phyloP scores from a whole-genome alignment of 1,140 invertebrate genomes.

The Heliconius nattereri region DNA sequence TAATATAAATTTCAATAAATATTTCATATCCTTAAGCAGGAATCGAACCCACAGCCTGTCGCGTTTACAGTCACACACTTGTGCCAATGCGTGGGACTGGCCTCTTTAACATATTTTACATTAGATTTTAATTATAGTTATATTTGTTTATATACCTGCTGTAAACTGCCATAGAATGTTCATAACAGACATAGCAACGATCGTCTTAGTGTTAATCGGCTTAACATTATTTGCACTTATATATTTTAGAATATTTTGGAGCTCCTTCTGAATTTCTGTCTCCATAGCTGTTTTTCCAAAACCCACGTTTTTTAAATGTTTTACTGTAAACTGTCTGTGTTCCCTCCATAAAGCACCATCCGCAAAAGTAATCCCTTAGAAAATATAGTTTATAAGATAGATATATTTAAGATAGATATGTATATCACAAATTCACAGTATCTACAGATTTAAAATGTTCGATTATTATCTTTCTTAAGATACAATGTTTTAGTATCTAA shows the following conservation, averaged over 20 bases:
- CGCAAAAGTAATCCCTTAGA: slow-evolving; percentile 86
- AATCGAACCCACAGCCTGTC: no score
- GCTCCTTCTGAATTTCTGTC: slow-evolving; percentile 86
- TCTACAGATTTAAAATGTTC: no score
- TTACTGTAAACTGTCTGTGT: slow-evolving; percentile 87
- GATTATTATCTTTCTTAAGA: no score
- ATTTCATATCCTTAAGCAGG: no score
- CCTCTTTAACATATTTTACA: no score
- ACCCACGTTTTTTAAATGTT: slow-evolving; percentile 87
- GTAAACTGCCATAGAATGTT: slow-evolving; percentile 89
- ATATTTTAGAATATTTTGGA: slow-evolving; percentile 78
- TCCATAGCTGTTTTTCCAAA: slow-evolving; percentile 89
- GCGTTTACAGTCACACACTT: no score
- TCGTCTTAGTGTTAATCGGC: slow-evolving; percentile 67
- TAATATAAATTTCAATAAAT: no score
- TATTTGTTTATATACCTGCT: slow-evolving; percentile 80
- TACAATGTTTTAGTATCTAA: no score
- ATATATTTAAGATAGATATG: neutral
- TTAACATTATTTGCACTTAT: slow-evolving; percentile 68
- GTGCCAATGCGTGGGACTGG: no score
- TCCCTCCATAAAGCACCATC: slow-evolving; percentile 89
- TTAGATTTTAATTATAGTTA: no score
- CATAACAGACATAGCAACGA: slow-evolving; percentile 84
- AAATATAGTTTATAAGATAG: neutral
- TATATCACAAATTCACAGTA: no score